These are phyloP conservation scores for Peromyscus eremicus DNA, from an alignment of 2,797 vertebrate genomes.

Conservation along the genomic window DNA sequence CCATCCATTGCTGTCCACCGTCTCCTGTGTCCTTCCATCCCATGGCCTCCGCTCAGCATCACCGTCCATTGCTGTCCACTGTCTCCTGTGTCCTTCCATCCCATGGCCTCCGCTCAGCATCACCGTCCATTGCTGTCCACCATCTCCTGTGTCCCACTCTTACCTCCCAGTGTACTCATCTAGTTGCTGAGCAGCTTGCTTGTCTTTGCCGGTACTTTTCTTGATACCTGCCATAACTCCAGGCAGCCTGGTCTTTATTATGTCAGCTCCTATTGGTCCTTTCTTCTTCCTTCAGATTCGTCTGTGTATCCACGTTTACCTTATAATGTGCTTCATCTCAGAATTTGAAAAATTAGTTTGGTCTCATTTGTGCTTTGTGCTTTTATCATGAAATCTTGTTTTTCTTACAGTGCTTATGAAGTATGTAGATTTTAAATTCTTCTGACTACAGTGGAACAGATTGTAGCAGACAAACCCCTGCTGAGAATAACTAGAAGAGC, in stretches of 20 bases:
- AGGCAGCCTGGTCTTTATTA: not conserved
- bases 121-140: too few relatives aligned
- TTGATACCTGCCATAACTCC: not conserved
- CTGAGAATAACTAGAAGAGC: conserved; percentile 75
- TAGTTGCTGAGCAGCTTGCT: not conserved
- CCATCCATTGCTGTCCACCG: too few relatives aligned
- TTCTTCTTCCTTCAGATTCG: not conserved
- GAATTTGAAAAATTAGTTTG: conserved; percentile 26
- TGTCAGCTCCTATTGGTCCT: not conserved
- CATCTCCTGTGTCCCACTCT: not conserved
- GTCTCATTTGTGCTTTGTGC: conserved; percentile 28
- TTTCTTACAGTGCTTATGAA: conserved; percentile 48
- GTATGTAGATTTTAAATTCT: conserved; percentile 65
- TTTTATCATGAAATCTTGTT: conserved; percentile 42
- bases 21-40: too few relatives aligned
- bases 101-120: too few relatives aligned
- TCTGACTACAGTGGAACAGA: conserved; percentile 61
- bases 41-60: too few relatives aligned
- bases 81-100: too few relatives aligned
- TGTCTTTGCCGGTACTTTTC: not conserved
- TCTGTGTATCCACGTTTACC: not conserved
- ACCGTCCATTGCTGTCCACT: too few relatives aligned
- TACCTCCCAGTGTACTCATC: not conserved
- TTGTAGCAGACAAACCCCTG: conserved; percentile 57
- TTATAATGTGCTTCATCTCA: not conserved